Conservation (phyloP, 2,888 invertebrate species). For the Caenorhabditis becei region DNA sequence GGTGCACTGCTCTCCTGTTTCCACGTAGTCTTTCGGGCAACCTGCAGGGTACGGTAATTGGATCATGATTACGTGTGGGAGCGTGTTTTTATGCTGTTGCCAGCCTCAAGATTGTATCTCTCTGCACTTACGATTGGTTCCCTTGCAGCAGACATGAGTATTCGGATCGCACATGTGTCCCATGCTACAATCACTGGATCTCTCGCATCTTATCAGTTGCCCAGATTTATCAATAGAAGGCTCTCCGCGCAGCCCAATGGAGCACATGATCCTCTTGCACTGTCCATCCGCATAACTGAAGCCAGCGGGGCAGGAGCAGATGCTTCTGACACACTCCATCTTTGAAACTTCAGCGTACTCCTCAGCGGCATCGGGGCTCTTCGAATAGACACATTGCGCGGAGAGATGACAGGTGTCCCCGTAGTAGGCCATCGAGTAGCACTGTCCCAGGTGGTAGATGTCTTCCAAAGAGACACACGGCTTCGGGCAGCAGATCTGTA, state of each 20-base stretch:
- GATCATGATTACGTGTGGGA: not conserved
- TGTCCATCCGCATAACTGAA: constrained; percentile 72
- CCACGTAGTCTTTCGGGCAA: constrained; percentile 77
- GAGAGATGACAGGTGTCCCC: constrained; percentile 76
- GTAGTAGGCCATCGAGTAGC: constrained; percentile 76
- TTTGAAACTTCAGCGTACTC: constrained; percentile 68
- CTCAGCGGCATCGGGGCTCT: constrained; percentile 60
- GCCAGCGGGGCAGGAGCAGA: constrained; percentile 77
- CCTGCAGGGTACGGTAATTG: constrained; percentile 61
- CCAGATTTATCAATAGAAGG: constrained; percentile 76
- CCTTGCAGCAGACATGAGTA: constrained; percentile 77
- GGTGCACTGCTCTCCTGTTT: constrained; percentile 75
- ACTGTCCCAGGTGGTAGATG: constrained; percentile 78
- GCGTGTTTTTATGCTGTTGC: too few species aligned
- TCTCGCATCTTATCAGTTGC: constrained; percentile 68
- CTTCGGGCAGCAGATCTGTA: constrained; percentile 80
- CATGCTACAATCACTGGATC: constrained; percentile 69
- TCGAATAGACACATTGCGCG: constrained; percentile 68
- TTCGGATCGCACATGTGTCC: constrained; percentile 78
- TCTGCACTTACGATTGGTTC: constrained; percentile 77
- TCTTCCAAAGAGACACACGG: constrained; percentile 80
- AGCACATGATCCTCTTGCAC: constrained; percentile 76
- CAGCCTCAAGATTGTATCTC: too few species aligned
- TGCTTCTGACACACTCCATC: constrained; percentile 71
- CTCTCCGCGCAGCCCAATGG: constrained; percentile 77